Evolutionary conservation across 2,113 vertebrate genomes (phyloP), one percentile per base, ranked within the genome.

Genomic region (Sylvietta virens): DNA sequence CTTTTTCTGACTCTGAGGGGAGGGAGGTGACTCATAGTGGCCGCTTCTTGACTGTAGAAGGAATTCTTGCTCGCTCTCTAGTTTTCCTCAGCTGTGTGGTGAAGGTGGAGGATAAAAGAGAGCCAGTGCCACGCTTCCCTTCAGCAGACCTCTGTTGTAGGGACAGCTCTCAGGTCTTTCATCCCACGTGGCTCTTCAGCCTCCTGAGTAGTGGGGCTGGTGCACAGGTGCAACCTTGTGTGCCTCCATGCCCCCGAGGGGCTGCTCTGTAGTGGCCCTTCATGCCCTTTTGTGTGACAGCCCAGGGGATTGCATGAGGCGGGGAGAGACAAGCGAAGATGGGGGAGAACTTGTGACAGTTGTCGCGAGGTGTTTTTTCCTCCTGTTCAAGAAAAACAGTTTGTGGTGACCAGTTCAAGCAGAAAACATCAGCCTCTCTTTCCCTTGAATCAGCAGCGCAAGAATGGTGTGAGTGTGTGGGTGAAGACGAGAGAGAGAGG

Each of bases 361-460:
- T 88, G 78, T 39, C 15, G 3, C 65, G 53, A 89, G 64, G n/a
- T 91, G 87, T 88, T 95, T 97, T 95, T 97, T 94, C 93, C 90
- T 95, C 31, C 72, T 58, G 37, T 65, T 94, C 33, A 54, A 91
- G 72, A 92, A 86, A 95, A 97, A 88, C 88, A 81, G 89, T 86
- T 94, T 96, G 90, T 93, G 90, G 93, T 96, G 96, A 86, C 93
- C 94, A 91, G 87, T 96, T 95, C 93, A 50, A 90, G 90, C 58
- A 88, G 72, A 96, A 92, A 92, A 60, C 69, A 72, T 33, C 88
- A 83, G 21, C 40, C 9, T 79, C 61, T 96, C 88, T 95, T 96
- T 96, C 96, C 96, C 42, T 69, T 90, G 72, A 93, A 91, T 96
- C 96, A 97, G 94, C 96, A 94, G 69, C 20, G 17, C 2, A 57